Evolutionary conservation across 2,888 invertebrate species (phyloP).

Genomic region (Coremacera marginata): DNA sequence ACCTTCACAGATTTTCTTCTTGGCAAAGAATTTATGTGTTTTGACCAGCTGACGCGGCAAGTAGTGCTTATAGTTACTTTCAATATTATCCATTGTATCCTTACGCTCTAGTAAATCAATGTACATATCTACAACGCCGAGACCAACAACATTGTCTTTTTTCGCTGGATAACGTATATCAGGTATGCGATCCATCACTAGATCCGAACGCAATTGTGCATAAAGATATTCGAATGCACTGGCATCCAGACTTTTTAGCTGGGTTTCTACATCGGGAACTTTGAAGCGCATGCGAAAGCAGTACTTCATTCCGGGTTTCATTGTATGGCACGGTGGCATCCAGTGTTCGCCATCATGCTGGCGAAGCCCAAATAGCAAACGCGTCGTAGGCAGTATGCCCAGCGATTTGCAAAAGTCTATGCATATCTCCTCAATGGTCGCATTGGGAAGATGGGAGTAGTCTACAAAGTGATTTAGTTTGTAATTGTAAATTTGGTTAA

Average conservation of each 20-base stretch:
- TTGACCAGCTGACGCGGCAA: constrained; percentile 84
- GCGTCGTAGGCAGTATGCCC: constrained; percentile 80
- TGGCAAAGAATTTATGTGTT: constrained; percentile 81
- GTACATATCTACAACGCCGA: constrained; percentile 90
- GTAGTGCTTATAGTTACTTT: constrained; percentile 85
- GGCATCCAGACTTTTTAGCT: constrained; percentile 72
- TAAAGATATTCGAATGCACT: constrained; percentile 88
- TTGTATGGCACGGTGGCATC: constrained; percentile 76
- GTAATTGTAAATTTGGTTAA: constrained; percentile 61
- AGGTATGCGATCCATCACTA: constrained; percentile 82
- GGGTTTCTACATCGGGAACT: constrained; percentile 69
- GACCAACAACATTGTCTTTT: constrained; percentile 82
- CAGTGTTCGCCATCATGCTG: constrained; percentile 75
- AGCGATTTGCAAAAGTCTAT: constrained; percentile 78
- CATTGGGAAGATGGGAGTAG: constrained; percentile 49
- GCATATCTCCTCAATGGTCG: constrained; percentile 78
- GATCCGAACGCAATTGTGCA: constrained; percentile 85
- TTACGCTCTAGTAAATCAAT: constrained; percentile 84
- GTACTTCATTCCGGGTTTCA: constrained; percentile 72
- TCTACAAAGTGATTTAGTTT: constrained; percentile 55
- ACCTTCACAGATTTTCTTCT: constrained; percentile 79
- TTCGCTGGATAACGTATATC: constrained; percentile 84
- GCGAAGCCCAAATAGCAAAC: constrained; percentile 83
- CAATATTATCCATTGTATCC: constrained; percentile 76
- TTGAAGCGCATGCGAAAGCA: constrained; percentile 87